phyloP scores from a whole-genome alignment of 2,888 invertebrate genomes.

The Microctonus brassicae region DNA sequence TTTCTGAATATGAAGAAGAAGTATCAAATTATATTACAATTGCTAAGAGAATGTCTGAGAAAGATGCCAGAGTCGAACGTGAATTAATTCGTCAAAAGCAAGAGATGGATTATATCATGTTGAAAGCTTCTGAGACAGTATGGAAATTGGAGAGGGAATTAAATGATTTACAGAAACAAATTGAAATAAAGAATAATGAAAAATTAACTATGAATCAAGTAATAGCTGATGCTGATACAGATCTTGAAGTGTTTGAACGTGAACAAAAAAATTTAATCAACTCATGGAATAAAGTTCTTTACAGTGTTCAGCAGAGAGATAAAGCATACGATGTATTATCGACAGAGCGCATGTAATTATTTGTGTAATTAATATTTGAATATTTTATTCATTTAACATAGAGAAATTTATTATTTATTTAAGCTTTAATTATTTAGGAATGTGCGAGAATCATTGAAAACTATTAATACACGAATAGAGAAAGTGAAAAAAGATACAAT shows the following conservation, averaged over 20 bases:
- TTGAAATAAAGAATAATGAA: conserved; percentile 76
- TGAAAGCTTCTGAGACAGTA: conserved; percentile 78
- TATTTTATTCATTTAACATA: conserved; percentile 23
- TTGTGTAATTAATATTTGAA: conserved; percentile 47
- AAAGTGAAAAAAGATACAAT: conserved; percentile 77
- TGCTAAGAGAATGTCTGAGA: conserved; percentile 77
- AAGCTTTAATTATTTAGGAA: conserved; percentile 70
- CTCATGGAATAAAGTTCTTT: conserved; percentile 82
- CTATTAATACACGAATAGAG: conserved; percentile 74
- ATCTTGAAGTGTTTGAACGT: conserved; percentile 79
- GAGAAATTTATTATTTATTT: not conserved
- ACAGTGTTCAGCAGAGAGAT: conserved; percentile 79
- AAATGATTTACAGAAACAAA: conserved; percentile 76
- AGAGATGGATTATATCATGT: conserved; percentile 76
- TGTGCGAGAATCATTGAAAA: conserved; percentile 74
- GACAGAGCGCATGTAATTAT: conserved; percentile 73
- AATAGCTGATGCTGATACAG: conserved; percentile 79
- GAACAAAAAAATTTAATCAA: conserved; percentile 80
- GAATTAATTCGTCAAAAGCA: conserved; percentile 67
- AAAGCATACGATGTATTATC: conserved; percentile 76
- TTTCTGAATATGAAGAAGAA: conserved; percentile 76
- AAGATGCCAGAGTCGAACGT: conserved; percentile 65
- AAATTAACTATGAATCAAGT: conserved; percentile 74
- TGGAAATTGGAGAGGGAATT: conserved; percentile 79
- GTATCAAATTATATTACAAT: conserved; percentile 76